These are phyloP conservation scores for Donacobius atricapilla DNA, from an alignment of 2,113 vertebrate genomes.

Conservation along the genomic window DNA sequence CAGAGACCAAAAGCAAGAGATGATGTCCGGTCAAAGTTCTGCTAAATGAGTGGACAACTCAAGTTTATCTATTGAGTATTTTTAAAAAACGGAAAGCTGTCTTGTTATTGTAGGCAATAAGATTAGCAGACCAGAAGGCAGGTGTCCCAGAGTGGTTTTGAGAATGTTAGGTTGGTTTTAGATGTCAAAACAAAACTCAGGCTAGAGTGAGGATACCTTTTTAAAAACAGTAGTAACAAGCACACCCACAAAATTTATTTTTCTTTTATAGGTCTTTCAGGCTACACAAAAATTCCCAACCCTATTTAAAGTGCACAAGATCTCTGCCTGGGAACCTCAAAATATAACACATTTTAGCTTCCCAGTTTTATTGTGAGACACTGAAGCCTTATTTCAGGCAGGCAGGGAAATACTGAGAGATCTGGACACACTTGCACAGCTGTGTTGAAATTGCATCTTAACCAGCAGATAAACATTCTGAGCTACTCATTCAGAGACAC, in stretches of 20 bases:
- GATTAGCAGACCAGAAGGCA: not conserved
- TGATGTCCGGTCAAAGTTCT: not conserved
- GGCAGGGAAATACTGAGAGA: not conserved
- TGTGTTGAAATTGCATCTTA: slow-evolving; percentile 31
- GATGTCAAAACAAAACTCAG: not conserved
- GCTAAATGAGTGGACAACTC: not conserved
- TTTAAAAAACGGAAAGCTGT: not conserved
- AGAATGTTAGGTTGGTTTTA: not conserved
- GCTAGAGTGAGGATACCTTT: not conserved
- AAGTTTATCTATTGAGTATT: not conserved
- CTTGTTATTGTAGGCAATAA: not conserved
- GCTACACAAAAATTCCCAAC: not conserved
- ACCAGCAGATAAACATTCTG: slow-evolving; percentile 35
- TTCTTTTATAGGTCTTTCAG: not conserved
- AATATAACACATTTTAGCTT: not conserved
- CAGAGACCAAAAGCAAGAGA: not conserved
- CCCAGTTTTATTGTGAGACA: not conserved
- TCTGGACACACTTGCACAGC: slow-evolving; percentile 26
- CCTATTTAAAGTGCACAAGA: not conserved
- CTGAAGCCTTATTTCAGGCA: not conserved
- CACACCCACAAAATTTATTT: not conserved
- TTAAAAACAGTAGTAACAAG: not conserved
- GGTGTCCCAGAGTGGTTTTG: not conserved
- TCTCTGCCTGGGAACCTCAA: not conserved
- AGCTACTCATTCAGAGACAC: slow-evolving; percentile 3